A percentile compares a stretch with the other conserved stretches of the same genome.
Evolutionary conservation across 2,113 vertebrate species (phyloP).

Genomic region (Paradoxurus hermaphroditus): DNA sequence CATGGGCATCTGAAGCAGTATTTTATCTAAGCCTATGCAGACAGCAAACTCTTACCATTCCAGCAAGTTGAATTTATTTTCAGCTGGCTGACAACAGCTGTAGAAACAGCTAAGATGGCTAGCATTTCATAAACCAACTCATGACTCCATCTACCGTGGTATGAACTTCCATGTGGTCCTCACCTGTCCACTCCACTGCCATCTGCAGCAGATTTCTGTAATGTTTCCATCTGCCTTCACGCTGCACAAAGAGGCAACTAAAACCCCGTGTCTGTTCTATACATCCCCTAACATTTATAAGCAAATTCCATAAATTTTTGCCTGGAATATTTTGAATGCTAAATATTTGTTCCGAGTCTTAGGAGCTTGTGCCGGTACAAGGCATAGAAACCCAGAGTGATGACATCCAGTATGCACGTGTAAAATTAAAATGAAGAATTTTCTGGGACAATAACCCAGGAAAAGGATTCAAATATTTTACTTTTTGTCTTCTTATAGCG

Average conservation of each 20-base stretch:
- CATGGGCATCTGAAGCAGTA: constrained; percentile 50
- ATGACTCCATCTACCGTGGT: constrained; percentile 8
- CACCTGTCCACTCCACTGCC: constrained; percentile 76
- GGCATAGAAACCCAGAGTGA: neutral
- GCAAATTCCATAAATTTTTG: constrained; percentile 47
- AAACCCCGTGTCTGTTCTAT: constrained; percentile 16
- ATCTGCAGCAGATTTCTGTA: neutral
- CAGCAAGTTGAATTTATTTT: constrained; percentile 64
- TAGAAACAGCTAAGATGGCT: constrained; percentile 77
- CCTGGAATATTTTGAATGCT: constrained; percentile 45
- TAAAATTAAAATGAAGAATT: neutral
- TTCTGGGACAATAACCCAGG: neutral
- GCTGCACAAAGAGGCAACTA: neutral
- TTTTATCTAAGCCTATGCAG: constrained; percentile 47
- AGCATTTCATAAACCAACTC: constrained; percentile 54
- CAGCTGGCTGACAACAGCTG: constrained; percentile 80
- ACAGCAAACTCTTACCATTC: constrained; percentile 41
- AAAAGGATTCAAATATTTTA: neutral
- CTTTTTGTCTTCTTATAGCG: neutral
- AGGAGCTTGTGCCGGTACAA: neutral
- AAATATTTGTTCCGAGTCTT: neutral
- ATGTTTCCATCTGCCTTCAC: neutral
- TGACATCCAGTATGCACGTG: neutral
- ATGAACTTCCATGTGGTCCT: constrained; percentile 72
- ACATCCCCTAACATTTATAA: neutral